Evolutionary conservation across 2,113 vertebrate species (phyloP).

Genomic region (Balaeniceps rex): DNA sequence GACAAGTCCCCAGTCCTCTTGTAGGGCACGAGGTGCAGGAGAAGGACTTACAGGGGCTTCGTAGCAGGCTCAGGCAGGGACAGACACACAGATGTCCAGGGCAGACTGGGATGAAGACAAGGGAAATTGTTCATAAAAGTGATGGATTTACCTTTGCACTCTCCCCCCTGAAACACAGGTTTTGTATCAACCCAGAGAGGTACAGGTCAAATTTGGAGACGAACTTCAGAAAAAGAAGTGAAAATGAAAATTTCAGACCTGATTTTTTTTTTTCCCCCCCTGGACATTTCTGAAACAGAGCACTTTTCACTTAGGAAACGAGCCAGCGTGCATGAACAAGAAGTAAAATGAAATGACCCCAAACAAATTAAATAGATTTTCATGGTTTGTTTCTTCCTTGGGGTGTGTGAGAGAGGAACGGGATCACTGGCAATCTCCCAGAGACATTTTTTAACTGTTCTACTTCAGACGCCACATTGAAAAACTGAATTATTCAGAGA

Average conservation of each 20-base stretch:
- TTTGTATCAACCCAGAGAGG: not conserved
- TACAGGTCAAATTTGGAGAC: not conserved
- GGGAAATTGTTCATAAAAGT: not conserved
- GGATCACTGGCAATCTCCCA: not conserved
- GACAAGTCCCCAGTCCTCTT: not conserved
- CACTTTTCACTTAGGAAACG: not conserved
- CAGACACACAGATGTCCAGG: not conserved
- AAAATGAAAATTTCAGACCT: not conserved
- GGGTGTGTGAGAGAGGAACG: not conserved
- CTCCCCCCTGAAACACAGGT: not conserved
- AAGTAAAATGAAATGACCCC: conserved; percentile 40
- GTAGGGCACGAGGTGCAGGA: fast-evolving
- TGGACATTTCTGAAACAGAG: not conserved
- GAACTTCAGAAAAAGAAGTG: not conserved
- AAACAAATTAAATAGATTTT: conserved; percentile 42
- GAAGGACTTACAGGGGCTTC: not conserved
- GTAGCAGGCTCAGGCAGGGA: not conserved
- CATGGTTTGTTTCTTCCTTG: conserved; percentile 12
- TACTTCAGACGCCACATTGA: not conserved
- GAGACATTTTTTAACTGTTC: not conserved
- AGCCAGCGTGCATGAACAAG: not conserved
- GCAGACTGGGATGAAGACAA: not conserved
- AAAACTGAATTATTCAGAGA: not conserved
- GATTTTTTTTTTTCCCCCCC: not conserved
- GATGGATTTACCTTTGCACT: not conserved